These are phyloP conservation scores for Agrotis puta DNA, from an alignment of 2,888 invertebrate genomes.

Conservation along the genomic window DNA sequence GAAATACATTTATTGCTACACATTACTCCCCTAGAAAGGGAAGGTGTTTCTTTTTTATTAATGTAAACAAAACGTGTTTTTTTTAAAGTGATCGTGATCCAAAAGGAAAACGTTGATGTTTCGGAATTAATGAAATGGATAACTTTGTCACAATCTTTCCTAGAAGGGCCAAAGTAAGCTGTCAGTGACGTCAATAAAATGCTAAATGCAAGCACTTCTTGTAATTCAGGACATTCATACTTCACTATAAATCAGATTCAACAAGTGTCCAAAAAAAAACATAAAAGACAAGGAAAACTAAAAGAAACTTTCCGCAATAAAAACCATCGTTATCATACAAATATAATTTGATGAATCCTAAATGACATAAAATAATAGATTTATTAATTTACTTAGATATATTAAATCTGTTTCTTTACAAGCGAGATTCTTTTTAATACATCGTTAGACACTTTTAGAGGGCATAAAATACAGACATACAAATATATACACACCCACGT, in stretches of 20 bases:
- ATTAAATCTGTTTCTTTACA: slow-evolving; percentile 54
- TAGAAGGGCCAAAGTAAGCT: not conserved
- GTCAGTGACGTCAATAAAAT: not conserved
- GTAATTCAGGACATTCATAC: not conserved
- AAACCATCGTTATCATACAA: slow-evolving; percentile 57
- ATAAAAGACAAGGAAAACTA: not conserved
- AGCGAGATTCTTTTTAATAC: slow-evolving; percentile 65
- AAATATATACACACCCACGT: slow-evolving; percentile 75
- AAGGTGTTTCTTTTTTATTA: too few relatives aligned
- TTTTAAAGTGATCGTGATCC: too few relatives aligned
- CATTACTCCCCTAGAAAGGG: too few relatives aligned
- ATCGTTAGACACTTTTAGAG: slow-evolving; percentile 66
- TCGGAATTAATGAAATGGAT: not conserved
- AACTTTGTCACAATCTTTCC: not conserved
- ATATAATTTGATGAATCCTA: slow-evolving; percentile 62
- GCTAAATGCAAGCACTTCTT: not conserved
- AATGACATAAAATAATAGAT: slow-evolving; percentile 64
- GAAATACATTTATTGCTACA: too few relatives aligned
- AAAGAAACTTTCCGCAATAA: slow-evolving; percentile 40
- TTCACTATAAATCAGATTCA: not conserved
- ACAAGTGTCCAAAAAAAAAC: not conserved
- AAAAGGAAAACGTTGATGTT: not conserved
- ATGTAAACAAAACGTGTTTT: too few relatives aligned
- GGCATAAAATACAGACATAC: slow-evolving; percentile 68
- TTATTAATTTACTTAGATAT: slow-evolving; percentile 60